Evolutionary conservation across 1,140 invertebrate genomes (phyloP), one percentile per base, ranked within the genome.

Genomic region (Drosophila mayri): DNA sequence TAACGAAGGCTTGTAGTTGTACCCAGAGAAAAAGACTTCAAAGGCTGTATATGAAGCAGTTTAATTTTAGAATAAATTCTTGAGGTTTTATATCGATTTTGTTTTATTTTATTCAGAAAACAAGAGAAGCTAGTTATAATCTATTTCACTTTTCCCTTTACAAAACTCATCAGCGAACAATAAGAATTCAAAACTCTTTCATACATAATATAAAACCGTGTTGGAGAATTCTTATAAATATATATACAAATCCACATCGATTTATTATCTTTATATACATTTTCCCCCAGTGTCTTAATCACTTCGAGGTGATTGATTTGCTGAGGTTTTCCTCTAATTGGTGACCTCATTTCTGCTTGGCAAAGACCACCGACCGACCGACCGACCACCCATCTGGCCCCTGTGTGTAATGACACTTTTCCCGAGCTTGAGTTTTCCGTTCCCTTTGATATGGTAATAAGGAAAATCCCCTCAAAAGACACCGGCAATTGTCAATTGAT

Each of bases 391-490:
- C 78, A 81, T 44, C 65, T 46, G 44, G 35, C 18, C 32, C 14
- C 18, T 22, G 54, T 61, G 52, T 79, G 41, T 59, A 71, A 54
- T 86, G 79, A 88, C 84, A 87, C 79, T 79, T 76, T 70, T 50
- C 41, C 57, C 54, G 35, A 35, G 35, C 10, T 41, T 25, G 61
- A 60, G 61, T 60, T 54, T 54, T 54, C 37, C 43, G 38, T 50
- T 62, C 44, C 58, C 70, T 84, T 87, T 87, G 83, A 87, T 88
- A 88, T 87, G 83, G 63, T 74, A 87, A 87, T 78, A 61, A 59
- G 43, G 22, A 63, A 87, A 87, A 87, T 78, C 84, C 78, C 47
- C 76, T 71, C 83, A 87, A 87, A 54, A 87, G 80, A 38, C 59
- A 41, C 72, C 57, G 76, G 49, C 70, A 71, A 81, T 76, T 79